These are phyloP conservation scores for Pachypanchax playfairii DNA, from an alignment of 2,113 vertebrate species.

Conservation along the genomic window DNA sequence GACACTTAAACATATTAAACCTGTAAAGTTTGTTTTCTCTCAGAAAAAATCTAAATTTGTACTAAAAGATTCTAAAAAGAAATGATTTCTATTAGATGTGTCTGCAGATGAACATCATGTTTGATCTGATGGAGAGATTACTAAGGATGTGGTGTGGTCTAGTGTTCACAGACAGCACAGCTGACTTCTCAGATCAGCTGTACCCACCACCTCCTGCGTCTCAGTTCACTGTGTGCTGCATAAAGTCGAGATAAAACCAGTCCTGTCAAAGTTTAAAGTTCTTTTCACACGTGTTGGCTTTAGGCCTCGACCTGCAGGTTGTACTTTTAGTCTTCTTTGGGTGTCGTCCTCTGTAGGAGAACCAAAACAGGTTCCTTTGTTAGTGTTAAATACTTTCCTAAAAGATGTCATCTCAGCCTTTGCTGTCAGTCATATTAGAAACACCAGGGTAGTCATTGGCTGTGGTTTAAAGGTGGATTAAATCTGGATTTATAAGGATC, in stretches of 20 bases:
- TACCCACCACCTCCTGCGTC: conserved; percentile 10
- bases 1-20: too few species aligned
- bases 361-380: too few species aligned
- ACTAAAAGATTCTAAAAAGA: too few species aligned
- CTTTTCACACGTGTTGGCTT: too few species aligned
- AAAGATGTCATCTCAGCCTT: neutral
- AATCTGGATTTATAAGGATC: too few species aligned
- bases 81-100: too few species aligned
- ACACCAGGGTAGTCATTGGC: too few species aligned
- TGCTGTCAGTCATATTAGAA: neutral
- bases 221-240: neutral
- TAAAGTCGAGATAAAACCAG: neutral
- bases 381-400: neutral
- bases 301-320: neutral
- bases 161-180: conserved; percentile 16
- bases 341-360: neutral
- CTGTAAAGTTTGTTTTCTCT: too few species aligned
- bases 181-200: neutral
- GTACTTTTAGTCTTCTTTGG: neutral
- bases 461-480: too few species aligned
- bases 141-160: conserved; percentile 28
- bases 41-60: too few species aligned
- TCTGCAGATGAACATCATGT: neutral
- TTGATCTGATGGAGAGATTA: neutral
- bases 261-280: neutral